Evolutionary conservation across 2,113 vertebrate species (phyloP).

Genomic region (Oenanthe melanoleuca): DNA sequence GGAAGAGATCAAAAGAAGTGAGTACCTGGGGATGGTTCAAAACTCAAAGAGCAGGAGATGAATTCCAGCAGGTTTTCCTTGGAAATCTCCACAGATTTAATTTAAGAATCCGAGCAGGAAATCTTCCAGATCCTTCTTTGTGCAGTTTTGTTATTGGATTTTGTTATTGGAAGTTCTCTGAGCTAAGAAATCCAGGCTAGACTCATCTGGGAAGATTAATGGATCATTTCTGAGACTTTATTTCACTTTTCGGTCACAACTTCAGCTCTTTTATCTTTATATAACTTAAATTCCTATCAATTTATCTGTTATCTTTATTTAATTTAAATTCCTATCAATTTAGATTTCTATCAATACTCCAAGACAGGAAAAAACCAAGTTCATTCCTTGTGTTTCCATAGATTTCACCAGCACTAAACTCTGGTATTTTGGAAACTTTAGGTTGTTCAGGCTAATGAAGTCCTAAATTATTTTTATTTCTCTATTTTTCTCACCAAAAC

Average conservation of each 20-base stretch:
- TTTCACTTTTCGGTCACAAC: background rate
- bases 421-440: background rate
- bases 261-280: background rate
- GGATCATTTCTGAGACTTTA: background rate
- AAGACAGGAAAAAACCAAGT: rapidly evolving
- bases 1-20: slow-evolving; percentile 92
- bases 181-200: background rate
- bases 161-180: background rate
- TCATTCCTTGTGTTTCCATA: background rate
- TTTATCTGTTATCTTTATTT: background rate
- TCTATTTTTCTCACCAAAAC: background rate
- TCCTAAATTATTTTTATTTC: background rate
- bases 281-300: rapidly evolving
- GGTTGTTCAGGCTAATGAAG: background rate
- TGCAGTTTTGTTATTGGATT: rapidly evolving
- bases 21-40: slow-evolving; percentile 65
- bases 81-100: background rate
- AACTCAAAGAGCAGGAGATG: background rate
- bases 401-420: rapidly evolving
- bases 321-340: background rate
- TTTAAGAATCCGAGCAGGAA: background rate
- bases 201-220: background rate
- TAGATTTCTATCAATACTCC: background rate
- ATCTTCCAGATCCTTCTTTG: background rate
- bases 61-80: background rate